phyloP scores from a whole-genome alignment of 1,140 invertebrate genomes.

The Scaptodrosophila lebanonensis region DNA sequence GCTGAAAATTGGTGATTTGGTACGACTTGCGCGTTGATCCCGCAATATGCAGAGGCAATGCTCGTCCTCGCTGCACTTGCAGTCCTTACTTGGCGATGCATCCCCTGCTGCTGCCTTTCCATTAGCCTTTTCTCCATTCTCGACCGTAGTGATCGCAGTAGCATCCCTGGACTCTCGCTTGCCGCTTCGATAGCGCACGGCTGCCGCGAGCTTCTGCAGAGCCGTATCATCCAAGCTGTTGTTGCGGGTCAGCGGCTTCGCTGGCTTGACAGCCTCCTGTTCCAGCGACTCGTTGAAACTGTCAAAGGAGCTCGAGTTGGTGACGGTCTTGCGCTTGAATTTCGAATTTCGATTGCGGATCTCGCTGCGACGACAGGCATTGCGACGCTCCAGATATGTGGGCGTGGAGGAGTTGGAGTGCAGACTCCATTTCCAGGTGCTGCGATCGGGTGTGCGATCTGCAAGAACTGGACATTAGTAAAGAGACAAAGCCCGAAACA shows the following conservation, averaged over 20 bases:
- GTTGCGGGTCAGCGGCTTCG: constrained; percentile 43
- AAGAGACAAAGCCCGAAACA: neutral
- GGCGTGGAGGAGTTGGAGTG: constrained; percentile 85
- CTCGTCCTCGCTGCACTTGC: constrained; percentile 32
- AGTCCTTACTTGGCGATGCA: constrained; percentile 29
- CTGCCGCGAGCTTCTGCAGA: constrained; percentile 55
- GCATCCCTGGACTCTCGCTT: neutral
- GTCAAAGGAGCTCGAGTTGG: constrained; percentile 66
- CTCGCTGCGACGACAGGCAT: constrained; percentile 72
- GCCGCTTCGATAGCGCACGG: constrained; percentile 44
- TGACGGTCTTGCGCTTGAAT: constrained; percentile 78
- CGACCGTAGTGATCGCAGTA: constrained; percentile 37
- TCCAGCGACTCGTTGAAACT: constrained; percentile 65
- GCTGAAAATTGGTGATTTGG: constrained; percentile 60
- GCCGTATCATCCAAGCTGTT: constrained; percentile 70
- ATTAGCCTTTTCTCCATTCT: no score
- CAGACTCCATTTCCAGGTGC: constrained; percentile 75
- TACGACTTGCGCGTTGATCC: constrained; percentile 42
- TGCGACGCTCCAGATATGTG: constrained; percentile 91
- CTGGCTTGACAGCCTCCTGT: constrained; percentile 26
- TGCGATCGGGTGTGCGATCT: constrained; percentile 75
- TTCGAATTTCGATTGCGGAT: constrained; percentile 80
- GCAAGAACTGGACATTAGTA: constrained; percentile 1
- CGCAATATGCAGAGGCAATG: constrained; percentile 44
- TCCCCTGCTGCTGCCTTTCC: constrained; percentile 15